Evolutionary conservation across 1,140 invertebrate genomes (phyloP), one percentile per base, ranked within the genome.

Genomic region (Nasonia vitripennis): DNA sequence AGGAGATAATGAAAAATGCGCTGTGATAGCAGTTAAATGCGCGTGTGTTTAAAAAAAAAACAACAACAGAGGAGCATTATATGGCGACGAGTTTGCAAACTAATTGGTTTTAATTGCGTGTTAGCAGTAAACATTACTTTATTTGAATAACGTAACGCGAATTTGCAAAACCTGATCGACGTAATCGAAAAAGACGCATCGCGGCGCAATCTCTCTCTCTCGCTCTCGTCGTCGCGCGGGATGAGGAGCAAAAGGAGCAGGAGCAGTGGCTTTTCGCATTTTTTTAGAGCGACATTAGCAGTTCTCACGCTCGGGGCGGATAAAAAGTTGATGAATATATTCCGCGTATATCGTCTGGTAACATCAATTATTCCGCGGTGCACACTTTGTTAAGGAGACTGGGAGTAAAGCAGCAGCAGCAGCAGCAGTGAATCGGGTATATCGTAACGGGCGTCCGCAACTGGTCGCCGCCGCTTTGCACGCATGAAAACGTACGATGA

Each of bases 401-500:
- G 14, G 48, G 68, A 23, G 74, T 62, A 62, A 20, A 62, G 4
- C 14, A 55, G 12, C 51, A 17, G 4, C 14, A 55, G 12, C 51
- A 17, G 20, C 20, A 20, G 51, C 12, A 55, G 51, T 55, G 51
- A 67, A 68, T 77, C 48, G n/a, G 31, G 27, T 37, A 70, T 34
- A 31, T 77, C 48, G 67, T 78, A 78, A 83, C 51, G n/a, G 48
- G 37, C 55, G 73, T 37, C 20, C 74, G n/a, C 48, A 48, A 34
- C 51, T 73, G 71, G 45, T 34, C 75, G 62, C 12, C 20, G 41
- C 55, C 23, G 37, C 71, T 55, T 62, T 85, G 70, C 78, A 77
- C 51, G 51, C 78, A 75, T 81, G 78, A 85, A 81, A 81, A 81
- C 70, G 34, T 41, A 45, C 84, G 34, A 45, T 79, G 77, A 84